Evolutionary conservation across 1,140 invertebrate species (phyloP), one percentile per base, ranked within the genome.

Genomic region (Magallana gigas): DNA sequence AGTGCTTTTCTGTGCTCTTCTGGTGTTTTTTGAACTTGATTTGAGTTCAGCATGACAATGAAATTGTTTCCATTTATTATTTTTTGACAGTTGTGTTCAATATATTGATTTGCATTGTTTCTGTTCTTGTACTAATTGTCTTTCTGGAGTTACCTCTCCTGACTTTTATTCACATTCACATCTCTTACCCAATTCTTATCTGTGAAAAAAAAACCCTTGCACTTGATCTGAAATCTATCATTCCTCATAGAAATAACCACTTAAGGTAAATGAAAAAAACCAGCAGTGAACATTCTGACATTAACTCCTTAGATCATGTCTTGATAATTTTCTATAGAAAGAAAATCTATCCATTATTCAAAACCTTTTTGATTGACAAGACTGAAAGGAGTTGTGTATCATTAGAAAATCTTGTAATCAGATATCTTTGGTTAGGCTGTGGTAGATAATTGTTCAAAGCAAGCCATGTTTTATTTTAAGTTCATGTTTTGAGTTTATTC

Each of bases 81-180:
- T 76, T 76, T 76, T 71, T 29, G 18, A 18, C 11, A 29, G 23
- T 68, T 18, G 5, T 76, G 68, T 76, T 36, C 68, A 11, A 2
- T 76, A 76, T 48, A 76, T 76, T 76, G 68, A 76, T 76, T 76
- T 76, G 68, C 68, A 76, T 76, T 76, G 68, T 76, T 76, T 76
- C 68, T 29, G 68, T 76, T 76, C 36, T 48, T 76, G 68, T 76
- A 76, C 23, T 76, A 36, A 76, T 76, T 76, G 11, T 76, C 68
- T 36, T 12, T 76, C 23, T 76, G 23, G 68, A 76, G 68, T 76
- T 76, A 76, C 8, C 68, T 29, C 68, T 29, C 68, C 36, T 76
- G 68, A 76, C 68, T 29, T 12, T 29, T 36, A 12, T 76, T 12
- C 60, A 29, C 23, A 12, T 76, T 12, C 60, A 29, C 23, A 29